Base-by-base conservation (phyloP, 2,888 invertebrate genomes). In the Sinopyrophorus schimmeli region DNA sequence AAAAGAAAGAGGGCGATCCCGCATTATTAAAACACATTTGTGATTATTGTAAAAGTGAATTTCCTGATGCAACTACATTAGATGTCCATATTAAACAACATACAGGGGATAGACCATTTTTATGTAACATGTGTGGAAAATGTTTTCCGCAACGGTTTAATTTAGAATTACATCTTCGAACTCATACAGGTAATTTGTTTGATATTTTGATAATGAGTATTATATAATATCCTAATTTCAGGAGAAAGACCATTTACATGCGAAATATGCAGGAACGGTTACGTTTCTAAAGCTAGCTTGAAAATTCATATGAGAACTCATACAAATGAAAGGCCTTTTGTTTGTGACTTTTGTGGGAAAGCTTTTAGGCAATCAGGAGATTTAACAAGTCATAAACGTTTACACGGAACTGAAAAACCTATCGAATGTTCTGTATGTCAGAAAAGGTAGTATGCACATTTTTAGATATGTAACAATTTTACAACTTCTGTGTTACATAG, bases 231-330 rank as follows among this genome's bases (percentile, higher is more conserved):
- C 4, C 52, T 55, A 44, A 35, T 54, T 62, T 51, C 32, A 72
- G 74, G 74, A 9, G 74, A 74, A 59, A 58, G 73, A 20, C 74
- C 74, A 6, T 74, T 74, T 48, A 68, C 68, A 20, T 74, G 74
- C 54, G 74, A 74, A 60, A 62, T 74, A 3, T 74, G 74, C 53
- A 72, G 73, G 62, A 74, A 74, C 53, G 72, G 73, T 15, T 74
- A 74, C 53, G 74, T 74, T 5, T 74, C 74, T 3, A 74, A 74
- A 54, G 74, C 74, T 1, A 74, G 74, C 53, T 62, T 74, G 40
- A 74, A 74, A 59, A 75, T 75, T 44, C 75, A 75, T 52, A 74
- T 75, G 74, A 55, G 75, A 18, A 75, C 74, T 1, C 75, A 75
- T 52, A 75, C 74, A 2, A 75, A 74, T 49, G 75, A 75, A 55